Base-by-base conservation (phyloP, 2,888 invertebrate species). In the Drosophila stalkeri region DNA sequence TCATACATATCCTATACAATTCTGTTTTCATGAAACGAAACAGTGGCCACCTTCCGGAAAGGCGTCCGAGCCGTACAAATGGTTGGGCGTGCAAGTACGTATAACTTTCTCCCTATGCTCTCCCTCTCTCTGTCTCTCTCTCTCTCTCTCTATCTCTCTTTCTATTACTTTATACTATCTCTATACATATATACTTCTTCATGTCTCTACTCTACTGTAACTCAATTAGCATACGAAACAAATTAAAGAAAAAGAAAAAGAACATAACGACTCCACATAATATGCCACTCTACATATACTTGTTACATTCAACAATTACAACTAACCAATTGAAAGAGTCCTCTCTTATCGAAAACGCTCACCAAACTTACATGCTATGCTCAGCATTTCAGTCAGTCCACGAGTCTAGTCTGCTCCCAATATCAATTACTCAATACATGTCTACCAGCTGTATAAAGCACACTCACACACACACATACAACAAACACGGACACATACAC, bases 41-140 rank as follows among this genome's bases (percentile, higher is more conserved):
- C 96, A 99, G 99, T 99, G 98, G 98, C 99, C 94, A 98, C 99
- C 94, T 99, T 99, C 97, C 98, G 99, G 97, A 99, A 99, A 95
- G 99, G 99, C 95, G 99, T 99, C 94, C 97, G 99, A 94, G 99
- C 99, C 95, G 98, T 99, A 95, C 98, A 98, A 96, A 97, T 98
- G 96, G 97, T 98, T 94, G 98, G 98, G 95, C 96, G 98, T 96
- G 97, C 98, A 98, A 98, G 98, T 98, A 98, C 96, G 98, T 98
- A 97, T 92, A 90, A 90, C 89, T 67, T 56, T 81, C 89, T 80
- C 80, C 85, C 80, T 86, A 72, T 68, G 66, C 66, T 64, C 54
- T 68, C 73, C 66, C 61, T 74, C 81, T 76, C 67, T 78, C 77
- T 77, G 69, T 84, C 59, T 82, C 59, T 80, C 71, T 79, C 66